Evolutionary conservation across 2,797 vertebrate species (phyloP).

Genomic region (Emydoidea blandingii): DNA sequence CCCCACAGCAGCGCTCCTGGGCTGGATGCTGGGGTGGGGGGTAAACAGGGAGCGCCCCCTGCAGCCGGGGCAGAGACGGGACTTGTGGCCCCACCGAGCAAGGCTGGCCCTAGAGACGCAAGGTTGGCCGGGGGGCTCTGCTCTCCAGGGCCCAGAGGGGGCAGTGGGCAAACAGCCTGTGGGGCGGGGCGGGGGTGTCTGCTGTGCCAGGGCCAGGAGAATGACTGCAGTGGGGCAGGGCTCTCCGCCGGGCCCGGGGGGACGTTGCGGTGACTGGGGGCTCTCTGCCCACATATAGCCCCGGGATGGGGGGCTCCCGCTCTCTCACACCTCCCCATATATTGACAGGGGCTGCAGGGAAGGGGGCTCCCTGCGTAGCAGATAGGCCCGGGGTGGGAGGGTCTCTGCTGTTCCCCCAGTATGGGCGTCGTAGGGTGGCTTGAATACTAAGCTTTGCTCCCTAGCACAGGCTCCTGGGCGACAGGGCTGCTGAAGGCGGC

Average conservation of each 20-base stretch:
- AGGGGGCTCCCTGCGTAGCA: background rate
- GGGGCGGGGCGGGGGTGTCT: background rate
- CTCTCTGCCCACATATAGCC: too few relatives aligned
- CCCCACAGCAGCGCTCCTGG: background rate
- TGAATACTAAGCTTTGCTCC: background rate
- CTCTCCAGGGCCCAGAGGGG: background rate
- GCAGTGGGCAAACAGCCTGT: background rate
- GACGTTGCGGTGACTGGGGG: background rate
- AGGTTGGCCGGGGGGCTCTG: background rate
- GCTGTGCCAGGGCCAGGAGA: too few relatives aligned
- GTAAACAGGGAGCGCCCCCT: background rate
- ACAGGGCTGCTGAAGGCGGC: background rate
- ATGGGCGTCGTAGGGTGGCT: background rate
- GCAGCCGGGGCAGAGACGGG: background rate
- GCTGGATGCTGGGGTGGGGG: too few relatives aligned
- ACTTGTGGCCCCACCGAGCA: too few relatives aligned
- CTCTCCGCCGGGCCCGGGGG: too few relatives aligned
- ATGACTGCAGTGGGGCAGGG: background rate
- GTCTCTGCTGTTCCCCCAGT: background rate
- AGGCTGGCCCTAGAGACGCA: too few relatives aligned
- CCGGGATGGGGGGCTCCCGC: too few relatives aligned
- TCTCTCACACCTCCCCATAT: background rate
- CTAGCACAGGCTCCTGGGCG: background rate
- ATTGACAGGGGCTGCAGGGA: background rate
- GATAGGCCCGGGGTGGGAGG: background rate